Base-by-base conservation (phyloP, 2,888 invertebrate genomes). In the Brenthis hecate region DNA sequence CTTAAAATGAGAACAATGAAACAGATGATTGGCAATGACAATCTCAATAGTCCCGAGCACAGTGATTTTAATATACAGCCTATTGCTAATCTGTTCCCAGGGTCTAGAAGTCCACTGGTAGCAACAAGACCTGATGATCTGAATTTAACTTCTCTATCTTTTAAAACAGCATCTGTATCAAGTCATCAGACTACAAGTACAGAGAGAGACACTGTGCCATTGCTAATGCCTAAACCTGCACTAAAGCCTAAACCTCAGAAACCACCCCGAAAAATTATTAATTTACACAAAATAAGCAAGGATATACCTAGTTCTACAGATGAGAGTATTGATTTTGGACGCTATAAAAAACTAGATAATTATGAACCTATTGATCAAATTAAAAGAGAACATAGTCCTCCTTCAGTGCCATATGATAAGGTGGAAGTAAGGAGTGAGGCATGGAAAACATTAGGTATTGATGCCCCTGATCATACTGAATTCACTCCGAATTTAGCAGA, bases 1-100 rank as follows among this genome's bases (percentile, higher is more conserved):
- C 93, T 96, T 6, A 97, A 96, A 87, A 97, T 97, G 96, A 96
- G 96, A 81, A 96, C 95, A 0, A 97, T 97, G 97, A 97, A 97
- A 81, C 96, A 97, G 83, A 91, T 96, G 77, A 93, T 97, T 71
- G 95, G 94, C n/a, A 95, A 94, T 76, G 96, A 96, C 75, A 94
- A 94, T 74, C 80, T 94, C 13, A 93, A 93, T 75, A 94, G 94
- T 78, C 92, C 95, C 65, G 96, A 96, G 72, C 96, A 95, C 80
- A 95, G 95, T 66, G 96, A 97, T 78, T 92, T 92, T 71, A 95
- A 95, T 80, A 96, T 96, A 76, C 95, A 96, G 73, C 94, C 95
- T 71, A 95, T 95, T 50, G 89, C 95, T n/a, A 95, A 95, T 68
- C 95, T 97, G 94, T 96, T 96, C 81, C 96, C 97, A 32, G 95